These are phyloP conservation scores for Xenus cinereus DNA, from an alignment of 2,113 vertebrate species.

Conservation along the genomic window DNA sequence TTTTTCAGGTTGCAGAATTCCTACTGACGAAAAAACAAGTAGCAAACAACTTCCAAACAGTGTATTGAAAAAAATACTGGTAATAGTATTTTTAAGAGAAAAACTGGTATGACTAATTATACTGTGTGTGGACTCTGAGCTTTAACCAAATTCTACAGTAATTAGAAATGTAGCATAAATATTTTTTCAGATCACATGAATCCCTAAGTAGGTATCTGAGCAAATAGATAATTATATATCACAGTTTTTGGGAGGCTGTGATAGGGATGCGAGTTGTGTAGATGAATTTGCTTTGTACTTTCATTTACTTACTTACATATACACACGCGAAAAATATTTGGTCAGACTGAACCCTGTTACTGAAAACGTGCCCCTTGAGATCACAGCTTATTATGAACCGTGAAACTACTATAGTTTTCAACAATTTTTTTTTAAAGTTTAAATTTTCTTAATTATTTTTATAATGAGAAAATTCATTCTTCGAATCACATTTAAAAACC, in stretches of 20 bases:
- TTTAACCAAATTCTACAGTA: not conserved
- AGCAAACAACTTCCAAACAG: constrained; percentile 25
- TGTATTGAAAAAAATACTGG: not conserved
- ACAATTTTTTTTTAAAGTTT: not conserved
- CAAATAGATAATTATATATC: not conserved
- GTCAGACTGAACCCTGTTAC: not conserved
- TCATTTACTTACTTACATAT: not conserved
- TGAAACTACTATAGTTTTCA: not conserved
- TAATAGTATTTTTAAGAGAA: constrained; percentile 10
- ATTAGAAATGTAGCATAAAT: not conserved
- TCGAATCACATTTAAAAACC: not conserved
- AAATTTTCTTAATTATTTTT: too few relatives aligned
- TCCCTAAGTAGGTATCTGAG: not conserved
- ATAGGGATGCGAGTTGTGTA: not conserved
- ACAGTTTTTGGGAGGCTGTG: not conserved
- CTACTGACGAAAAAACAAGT: not conserved
- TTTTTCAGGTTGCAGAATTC: not conserved
- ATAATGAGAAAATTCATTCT: not conserved
- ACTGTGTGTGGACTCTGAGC: not conserved
- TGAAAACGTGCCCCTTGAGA: not conserved
- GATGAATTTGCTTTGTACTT: not conserved
- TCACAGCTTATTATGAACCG: not conserved
- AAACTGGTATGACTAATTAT: not conserved
- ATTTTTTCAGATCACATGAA: not conserved
- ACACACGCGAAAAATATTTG: rapidly evolving